Base-by-base conservation (phyloP, 1,140 invertebrate species). In the Orussus abietinus region DNA sequence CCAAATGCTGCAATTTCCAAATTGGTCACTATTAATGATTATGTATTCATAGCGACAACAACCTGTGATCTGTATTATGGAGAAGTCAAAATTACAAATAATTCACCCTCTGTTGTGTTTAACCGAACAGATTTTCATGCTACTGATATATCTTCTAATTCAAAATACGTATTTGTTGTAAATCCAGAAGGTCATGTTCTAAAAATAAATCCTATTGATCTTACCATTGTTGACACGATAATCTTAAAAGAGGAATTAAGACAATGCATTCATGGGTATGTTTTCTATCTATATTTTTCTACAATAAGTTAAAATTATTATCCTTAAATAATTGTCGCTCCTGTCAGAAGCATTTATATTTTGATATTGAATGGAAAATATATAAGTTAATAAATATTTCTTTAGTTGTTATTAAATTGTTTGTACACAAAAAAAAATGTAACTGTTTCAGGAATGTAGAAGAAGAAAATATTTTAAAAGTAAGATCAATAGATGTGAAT, bases 211-310 rank as follows among this genome's bases (percentile, higher is more conserved):
- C 75, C 77, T 51, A 53, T 71, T 38, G 66, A 68, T 50, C 71
- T 82, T 48, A 72, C 68, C 54, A 56, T 74, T 25, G 56, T 78
- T 46, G 76, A 80, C 53, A 80, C 80, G 59, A 78, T 84, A 25
- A 55, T 79, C 45, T 65, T 86, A 11, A 76, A 77, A 51, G 81
- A 84, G 56, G 80, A 84, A 44, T 61, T 73, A 2, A 80, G 79
- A 56, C 77, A 69, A 51, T 84, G 82, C 50, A 71, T 69, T 31
- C 80, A 83, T 57, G 82, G 82, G 57, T 75, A 54, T 2, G 62
- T 38, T 2, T 4, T 6, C 6, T 42, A 21, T 22, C 22, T 9
- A 25, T 42, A 34, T 43, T 35, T 36, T 14, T 37, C 4, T 40
- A 18, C 10, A 7, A 34, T 22, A 4, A 12, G 10, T 36, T 30